These are phyloP conservation scores for Agonopterix arenella DNA, from an alignment of 2,888 invertebrate genomes.

Conservation along the genomic window DNA sequence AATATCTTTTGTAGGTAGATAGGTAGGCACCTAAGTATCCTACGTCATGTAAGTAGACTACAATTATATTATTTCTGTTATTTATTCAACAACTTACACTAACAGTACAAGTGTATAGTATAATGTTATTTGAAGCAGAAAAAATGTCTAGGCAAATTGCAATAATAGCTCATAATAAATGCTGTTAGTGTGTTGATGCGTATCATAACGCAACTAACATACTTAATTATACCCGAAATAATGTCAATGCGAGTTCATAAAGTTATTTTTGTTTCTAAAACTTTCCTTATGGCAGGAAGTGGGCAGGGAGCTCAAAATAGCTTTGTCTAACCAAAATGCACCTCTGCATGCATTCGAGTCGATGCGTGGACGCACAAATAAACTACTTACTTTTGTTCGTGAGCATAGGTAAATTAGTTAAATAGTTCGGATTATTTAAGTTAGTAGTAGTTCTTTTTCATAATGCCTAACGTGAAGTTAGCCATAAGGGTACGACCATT, in stretches of 20 bases:
- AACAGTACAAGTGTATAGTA: too few relatives aligned
- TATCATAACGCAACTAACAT: too few relatives aligned
- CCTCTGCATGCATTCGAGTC: background rate
- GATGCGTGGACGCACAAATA: background rate
- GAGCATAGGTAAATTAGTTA: background rate
- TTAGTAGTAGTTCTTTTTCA: background rate
- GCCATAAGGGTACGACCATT: conserved; percentile 80
- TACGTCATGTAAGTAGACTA: too few relatives aligned
- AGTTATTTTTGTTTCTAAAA: conserved; percentile 20
- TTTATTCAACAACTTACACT: too few relatives aligned
- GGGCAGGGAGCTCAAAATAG: conserved; percentile 37
- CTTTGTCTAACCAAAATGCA: conserved; percentile 21
- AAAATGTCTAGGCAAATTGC: too few relatives aligned
- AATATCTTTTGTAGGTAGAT: too few relatives aligned
- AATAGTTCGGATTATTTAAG: background rate
- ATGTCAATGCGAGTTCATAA: background rate
- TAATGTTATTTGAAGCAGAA: too few relatives aligned
- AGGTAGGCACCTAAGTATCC: too few relatives aligned
- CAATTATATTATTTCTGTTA: too few relatives aligned
- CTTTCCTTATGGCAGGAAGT: conserved; percentile 31
- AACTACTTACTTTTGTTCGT: background rate
- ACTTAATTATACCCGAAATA: too few relatives aligned
- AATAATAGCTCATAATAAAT: too few relatives aligned
- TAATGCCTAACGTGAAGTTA: conserved; percentile 80
- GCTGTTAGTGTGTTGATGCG: too few relatives aligned